Evolutionary conservation across 2,797 vertebrate species (phyloP).

Genomic region (Saguinus oedipus): DNA sequence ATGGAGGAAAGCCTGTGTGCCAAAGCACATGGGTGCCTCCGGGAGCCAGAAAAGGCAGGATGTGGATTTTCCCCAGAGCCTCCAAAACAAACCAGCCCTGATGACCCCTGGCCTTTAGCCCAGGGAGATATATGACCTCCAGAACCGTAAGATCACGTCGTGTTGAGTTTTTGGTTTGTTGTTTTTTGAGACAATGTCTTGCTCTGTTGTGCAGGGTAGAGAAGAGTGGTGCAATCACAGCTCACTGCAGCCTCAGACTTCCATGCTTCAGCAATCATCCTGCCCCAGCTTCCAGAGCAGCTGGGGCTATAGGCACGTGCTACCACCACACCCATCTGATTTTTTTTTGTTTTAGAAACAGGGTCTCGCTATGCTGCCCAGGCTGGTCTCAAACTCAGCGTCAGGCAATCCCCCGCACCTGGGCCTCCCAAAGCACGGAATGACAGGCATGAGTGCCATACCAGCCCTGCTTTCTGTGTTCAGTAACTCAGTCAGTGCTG

Average conservation of each 20-base stretch:
- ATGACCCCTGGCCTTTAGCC: not conserved
- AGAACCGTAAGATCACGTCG: not conserved
- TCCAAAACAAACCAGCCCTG: not conserved
- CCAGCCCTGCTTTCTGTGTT: not conserved
- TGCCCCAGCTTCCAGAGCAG: too few species aligned
- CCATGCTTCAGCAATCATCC: not conserved
- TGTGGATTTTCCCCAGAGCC: not conserved
- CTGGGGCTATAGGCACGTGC: too few species aligned
- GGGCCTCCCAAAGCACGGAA: too few species aligned
- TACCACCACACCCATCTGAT: too few species aligned
- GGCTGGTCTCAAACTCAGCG: too few species aligned
- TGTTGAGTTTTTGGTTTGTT: not conserved
- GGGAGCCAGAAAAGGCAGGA: not conserved
- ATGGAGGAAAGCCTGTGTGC: not conserved
- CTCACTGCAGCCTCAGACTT: not conserved
- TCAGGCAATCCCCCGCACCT: too few species aligned
- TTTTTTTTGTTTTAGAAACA: too few species aligned
- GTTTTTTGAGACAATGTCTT: not conserved
- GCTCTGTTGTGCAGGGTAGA: not conserved
- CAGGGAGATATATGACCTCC: not conserved
- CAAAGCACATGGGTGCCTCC: not conserved
- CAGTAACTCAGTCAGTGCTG: not conserved
- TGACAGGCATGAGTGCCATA: fast-evolving
- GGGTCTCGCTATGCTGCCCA: too few species aligned
- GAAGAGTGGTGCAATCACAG: not conserved